Conservation (phyloP, 2,888 invertebrate genomes). For the Pycnomerus fuliginosus region DNA sequence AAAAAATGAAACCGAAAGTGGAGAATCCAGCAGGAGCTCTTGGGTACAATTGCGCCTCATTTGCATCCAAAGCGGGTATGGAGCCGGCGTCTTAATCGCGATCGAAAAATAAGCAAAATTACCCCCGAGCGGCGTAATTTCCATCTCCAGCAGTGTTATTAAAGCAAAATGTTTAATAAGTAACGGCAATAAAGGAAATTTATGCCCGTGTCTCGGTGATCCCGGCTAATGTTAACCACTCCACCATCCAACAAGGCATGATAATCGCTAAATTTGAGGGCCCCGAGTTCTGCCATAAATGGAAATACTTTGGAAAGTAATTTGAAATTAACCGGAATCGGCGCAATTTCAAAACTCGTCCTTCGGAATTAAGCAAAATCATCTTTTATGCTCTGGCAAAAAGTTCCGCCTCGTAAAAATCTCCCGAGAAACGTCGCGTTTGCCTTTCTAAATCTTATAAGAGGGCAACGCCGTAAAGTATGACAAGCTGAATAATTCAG, state of each 20-base stretch:
- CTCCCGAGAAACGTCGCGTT: constrained; percentile 32
- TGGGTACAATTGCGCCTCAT: too few species aligned
- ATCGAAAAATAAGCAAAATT: too few species aligned
- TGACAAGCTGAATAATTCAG: constrained; percentile 44
- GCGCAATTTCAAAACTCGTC: constrained; percentile 34
- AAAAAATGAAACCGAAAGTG: too few species aligned
- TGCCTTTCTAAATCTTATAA: constrained; percentile 41
- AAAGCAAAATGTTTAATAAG: constrained; percentile 28
- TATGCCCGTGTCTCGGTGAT: constrained; percentile 26
- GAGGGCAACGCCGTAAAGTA: constrained; percentile 38
- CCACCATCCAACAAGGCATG: constrained; percentile 42
- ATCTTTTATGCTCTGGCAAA: constrained; percentile 34
- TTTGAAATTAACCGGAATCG: constrained; percentile 47
- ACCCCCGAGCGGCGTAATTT: too few species aligned
- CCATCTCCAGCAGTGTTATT: constrained; percentile 10
- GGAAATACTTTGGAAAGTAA: constrained; percentile 49
- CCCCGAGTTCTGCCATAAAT: constrained; percentile 36
- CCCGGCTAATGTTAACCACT: constrained; percentile 37
- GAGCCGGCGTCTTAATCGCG: too few species aligned
- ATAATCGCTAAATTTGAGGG: constrained; percentile 40
- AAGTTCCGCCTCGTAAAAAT: constrained; percentile 35
- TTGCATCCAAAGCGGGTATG: too few species aligned
- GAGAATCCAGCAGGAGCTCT: too few species aligned
- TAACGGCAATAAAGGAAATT: constrained; percentile 25
- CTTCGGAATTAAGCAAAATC: constrained; percentile 31